These are phyloP conservation scores for Metopolophium dirhodum DNA, from an alignment of 1,140 invertebrate species.

Conservation along the genomic window DNA sequence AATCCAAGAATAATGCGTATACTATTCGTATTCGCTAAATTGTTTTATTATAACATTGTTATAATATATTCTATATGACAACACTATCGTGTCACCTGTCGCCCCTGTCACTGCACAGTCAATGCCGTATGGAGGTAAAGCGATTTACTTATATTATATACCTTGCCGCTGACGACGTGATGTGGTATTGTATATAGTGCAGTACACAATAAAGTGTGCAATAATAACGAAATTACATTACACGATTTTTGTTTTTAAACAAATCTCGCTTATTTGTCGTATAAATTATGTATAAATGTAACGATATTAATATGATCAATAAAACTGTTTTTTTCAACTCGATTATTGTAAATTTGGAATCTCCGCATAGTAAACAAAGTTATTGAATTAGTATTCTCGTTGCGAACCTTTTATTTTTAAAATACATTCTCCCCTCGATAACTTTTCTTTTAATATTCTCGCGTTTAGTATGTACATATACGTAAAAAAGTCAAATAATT, in stretches of 20 bases:
- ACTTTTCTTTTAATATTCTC: background rate
- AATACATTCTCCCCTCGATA: background rate
- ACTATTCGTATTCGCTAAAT: background rate
- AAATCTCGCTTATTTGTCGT: background rate
- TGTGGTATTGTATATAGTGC: background rate
- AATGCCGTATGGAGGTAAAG: background rate
- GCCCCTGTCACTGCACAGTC: too few relatives aligned
- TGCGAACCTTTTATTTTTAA: background rate
- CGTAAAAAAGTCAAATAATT: background rate
- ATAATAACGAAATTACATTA: background rate
- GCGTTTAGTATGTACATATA: background rate
- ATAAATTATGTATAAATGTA: too few relatives aligned
- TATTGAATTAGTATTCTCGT: background rate
- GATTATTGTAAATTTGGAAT: background rate
- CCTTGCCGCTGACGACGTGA: background rate
- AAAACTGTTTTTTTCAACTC: background rate
- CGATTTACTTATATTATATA: background rate
- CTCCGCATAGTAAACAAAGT: background rate
- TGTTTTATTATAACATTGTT: background rate
- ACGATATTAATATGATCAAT: background rate
- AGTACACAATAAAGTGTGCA: background rate
- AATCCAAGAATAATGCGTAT: background rate
- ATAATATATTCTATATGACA: background rate
- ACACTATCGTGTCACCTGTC: background rate
- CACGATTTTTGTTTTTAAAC: background rate